Conservation (phyloP, 2,797 vertebrate species). For the Acomys russatus region DNA sequence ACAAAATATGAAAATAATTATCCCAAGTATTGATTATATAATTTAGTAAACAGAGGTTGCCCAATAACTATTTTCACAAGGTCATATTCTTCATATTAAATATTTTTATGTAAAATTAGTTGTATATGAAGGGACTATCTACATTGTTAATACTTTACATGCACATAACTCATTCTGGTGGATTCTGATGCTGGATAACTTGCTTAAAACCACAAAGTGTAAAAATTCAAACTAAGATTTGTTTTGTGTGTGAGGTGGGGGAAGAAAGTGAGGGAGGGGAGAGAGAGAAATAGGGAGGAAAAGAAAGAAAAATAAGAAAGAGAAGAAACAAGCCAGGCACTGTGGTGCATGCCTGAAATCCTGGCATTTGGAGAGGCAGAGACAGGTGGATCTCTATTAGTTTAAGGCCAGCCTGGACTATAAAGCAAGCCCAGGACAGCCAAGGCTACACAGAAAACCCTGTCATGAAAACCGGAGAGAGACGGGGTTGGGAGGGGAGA, state of each 20-base stretch:
- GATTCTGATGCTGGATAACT: not conserved
- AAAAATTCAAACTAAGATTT: not conserved
- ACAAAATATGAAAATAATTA: slow-evolving; percentile 64
- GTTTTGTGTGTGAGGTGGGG: not conserved
- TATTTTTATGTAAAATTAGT: slow-evolving; percentile 55
- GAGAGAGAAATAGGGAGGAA: not conserved
- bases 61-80: not conserved
- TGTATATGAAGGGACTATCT: slow-evolving; percentile 2
- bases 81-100: not conserved
- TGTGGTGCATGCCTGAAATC: too few species aligned
- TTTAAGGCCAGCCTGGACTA: too few species aligned
- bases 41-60: slow-evolving; percentile 47
- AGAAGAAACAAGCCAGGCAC: too few species aligned
- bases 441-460: too few species aligned
- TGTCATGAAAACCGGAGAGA: too few species aligned
- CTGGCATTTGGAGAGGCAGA: too few species aligned
- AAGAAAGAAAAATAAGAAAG: not conserved
- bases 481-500: too few species aligned
- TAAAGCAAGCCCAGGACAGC: too few species aligned
- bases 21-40: slow-evolving; percentile 12
- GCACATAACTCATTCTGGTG: not conserved
- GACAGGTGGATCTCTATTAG: too few species aligned
- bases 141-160: slow-evolving; percentile 45
- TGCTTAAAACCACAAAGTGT: slow-evolving; percentile 38
- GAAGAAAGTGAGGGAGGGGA: too few species aligned